These are phyloP conservation scores for Eupithecia centaureata DNA, from an alignment of 2,888 invertebrate species.

Conservation along the genomic window DNA sequence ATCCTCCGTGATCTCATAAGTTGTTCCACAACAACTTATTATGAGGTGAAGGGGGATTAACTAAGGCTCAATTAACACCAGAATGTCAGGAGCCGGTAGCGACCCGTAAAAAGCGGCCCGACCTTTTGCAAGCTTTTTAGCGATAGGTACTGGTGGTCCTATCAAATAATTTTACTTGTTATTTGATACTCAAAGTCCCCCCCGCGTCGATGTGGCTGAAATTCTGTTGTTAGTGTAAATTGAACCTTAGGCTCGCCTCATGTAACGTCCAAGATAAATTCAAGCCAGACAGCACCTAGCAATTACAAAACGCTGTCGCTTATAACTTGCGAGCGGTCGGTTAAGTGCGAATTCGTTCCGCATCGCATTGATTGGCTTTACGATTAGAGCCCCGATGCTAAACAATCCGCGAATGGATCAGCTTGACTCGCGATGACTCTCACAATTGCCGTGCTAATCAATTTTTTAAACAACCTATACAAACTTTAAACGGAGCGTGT, in stretches of 20 bases:
- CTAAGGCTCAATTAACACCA: no score
- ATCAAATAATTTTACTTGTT: no score
- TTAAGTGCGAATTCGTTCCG: conserved; percentile 50
- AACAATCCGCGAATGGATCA: conserved; percentile 55
- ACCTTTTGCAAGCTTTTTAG: no score
- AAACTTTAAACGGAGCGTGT: conserved; percentile 31
- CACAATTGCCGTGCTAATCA: conserved; percentile 47
- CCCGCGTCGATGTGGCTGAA: no score
- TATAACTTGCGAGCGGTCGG: conserved; percentile 36
- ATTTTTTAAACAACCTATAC: conserved; percentile 40
- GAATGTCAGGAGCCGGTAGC: no score
- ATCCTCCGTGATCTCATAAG: background rate
- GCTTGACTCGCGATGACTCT: conserved; percentile 50
- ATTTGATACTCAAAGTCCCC: no score
- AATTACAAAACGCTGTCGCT: conserved; percentile 45
- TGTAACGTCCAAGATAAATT: background rate
- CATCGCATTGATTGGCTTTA: conserved; percentile 64
- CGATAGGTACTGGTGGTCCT: no score
- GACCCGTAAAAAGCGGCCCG: no score
- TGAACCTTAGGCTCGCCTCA: no score
- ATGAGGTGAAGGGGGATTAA: background rate
- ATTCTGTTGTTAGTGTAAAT: no score
- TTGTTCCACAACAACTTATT: background rate
- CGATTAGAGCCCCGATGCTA: conserved; percentile 56
- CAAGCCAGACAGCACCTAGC: background rate